These are phyloP conservation scores for Poeciliopsis paucimaculata DNA, from an alignment of 2,797 vertebrate genomes.

Conservation along the genomic window DNA sequence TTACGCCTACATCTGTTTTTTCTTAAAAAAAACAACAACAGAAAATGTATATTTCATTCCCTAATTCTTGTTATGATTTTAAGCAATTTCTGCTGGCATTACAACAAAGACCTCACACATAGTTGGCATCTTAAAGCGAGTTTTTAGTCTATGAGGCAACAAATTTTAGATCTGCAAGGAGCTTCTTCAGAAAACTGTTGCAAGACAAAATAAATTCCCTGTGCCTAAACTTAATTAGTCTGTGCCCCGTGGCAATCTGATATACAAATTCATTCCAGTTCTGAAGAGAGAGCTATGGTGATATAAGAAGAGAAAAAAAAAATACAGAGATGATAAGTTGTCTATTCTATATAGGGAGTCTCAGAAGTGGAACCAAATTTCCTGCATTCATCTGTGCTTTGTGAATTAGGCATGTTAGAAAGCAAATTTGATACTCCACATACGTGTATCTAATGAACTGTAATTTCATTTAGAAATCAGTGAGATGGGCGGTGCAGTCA, in stretches of 20 bases:
- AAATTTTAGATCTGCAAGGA: slow-evolving; percentile 11
- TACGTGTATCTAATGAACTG: slow-evolving; percentile 63
- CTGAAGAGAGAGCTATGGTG: slow-evolving; percentile 18
- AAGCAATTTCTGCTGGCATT: slow-evolving; percentile 9
- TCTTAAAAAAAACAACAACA: too few relatives aligned
- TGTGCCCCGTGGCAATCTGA: slow-evolving; percentile 54
- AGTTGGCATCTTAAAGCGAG: slow-evolving; percentile 1
- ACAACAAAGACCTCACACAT: slow-evolving; percentile 21
- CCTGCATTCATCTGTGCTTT: slow-evolving; percentile 20
- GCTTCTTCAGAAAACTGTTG: slow-evolving; percentile 22
- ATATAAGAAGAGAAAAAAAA: slow-evolving; percentile 29
- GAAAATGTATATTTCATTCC: background rate
- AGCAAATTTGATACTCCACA: slow-evolving; percentile 27
- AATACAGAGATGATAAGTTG: slow-evolving; percentile 13
- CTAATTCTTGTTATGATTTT: slow-evolving; percentile 23
- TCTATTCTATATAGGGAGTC: slow-evolving; percentile 16
- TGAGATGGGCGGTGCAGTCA: slow-evolving; percentile 60
- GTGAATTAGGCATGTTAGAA: slow-evolving; percentile 13
- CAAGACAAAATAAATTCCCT: slow-evolving; percentile 41
- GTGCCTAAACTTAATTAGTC: slow-evolving; percentile 52
- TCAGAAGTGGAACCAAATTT: background rate
- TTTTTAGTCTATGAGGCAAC: slow-evolving; percentile 20
- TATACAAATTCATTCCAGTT: slow-evolving; percentile 32
- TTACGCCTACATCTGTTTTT: background rate
- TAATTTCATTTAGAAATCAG: slow-evolving; percentile 76